These are phyloP conservation scores for Chirona hameri DNA, from an alignment of 2,888 invertebrate genomes.

Conservation along the genomic window DNA sequence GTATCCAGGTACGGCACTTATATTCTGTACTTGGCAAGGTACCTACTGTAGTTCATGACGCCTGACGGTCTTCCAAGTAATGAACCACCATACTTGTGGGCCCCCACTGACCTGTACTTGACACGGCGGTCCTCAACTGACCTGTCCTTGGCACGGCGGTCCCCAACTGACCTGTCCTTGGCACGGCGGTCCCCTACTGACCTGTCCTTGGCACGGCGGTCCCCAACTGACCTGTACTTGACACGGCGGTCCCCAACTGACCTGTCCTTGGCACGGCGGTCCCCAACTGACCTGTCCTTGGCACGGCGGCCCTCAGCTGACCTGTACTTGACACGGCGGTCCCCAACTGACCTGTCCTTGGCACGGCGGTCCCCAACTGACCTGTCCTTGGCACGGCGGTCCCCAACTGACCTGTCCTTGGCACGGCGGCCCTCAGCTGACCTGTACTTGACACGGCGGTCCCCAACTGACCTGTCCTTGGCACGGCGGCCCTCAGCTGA, in stretches of 20 bases:
- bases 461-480: not conserved
- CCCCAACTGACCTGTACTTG: constrained; percentile 59
- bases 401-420: constrained; percentile 61
- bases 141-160: too few relatives aligned
- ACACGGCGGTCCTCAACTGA: too few relatives aligned
- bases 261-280: too few relatives aligned
- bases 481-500: constrained; percentile 41
- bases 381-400: constrained; percentile 82
- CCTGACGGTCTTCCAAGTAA: too few relatives aligned
- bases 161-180: not conserved
- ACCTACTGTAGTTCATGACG: too few relatives aligned
- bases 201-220: not conserved
- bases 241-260: constrained; percentile 87
- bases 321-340: not conserved
- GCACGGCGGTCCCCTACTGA: not conserved
- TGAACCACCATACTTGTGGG: too few relatives aligned
- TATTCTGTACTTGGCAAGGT: too few relatives aligned
- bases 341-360: not conserved
- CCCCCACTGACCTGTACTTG: too few relatives aligned
- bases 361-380: constrained; percentile 41
- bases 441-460: not conserved
- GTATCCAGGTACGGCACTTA: too few relatives aligned
- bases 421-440: too few relatives aligned
- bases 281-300: too few relatives aligned
- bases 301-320: too few relatives aligned